Percentiles rank a stretch among this genome's conserved stretches.
phyloP scores from a whole-genome alignment of 2,113 vertebrate species.

The Stigmatopora nigra region DNA sequence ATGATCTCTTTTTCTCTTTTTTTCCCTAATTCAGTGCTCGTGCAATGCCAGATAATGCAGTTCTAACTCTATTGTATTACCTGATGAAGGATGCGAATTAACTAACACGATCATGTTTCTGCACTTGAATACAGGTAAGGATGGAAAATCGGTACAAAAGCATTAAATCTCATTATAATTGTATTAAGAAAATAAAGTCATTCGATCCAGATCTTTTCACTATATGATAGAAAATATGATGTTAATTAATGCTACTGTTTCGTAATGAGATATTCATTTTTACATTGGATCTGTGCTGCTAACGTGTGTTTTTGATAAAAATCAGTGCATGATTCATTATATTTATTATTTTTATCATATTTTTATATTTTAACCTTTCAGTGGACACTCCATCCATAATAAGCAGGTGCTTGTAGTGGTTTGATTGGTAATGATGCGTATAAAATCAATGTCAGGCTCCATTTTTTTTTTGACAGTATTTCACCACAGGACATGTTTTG shows the following conservation, averaged over 20 bases:
- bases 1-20: background rate
- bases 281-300: background rate
- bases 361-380: background rate
- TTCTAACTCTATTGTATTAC: background rate
- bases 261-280: background rate
- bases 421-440: background rate
- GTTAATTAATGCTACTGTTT: no score
- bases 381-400: background rate
- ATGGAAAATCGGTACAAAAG: no score
- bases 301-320: background rate
- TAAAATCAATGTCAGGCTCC: constrained; percentile 16
- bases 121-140: background rate
- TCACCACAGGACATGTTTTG: background rate
- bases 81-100: background rate
- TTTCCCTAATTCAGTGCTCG: background rate
- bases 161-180: no score
- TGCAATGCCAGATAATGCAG: background rate
- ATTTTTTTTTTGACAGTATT: constrained; percentile 37
- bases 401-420: background rate
- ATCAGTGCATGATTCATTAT: background rate
- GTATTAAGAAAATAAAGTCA: no score
- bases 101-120: background rate
- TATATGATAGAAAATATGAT: no score
- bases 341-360: no score
- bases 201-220: no score